Evolutionary conservation across 1,140 invertebrate genomes (phyloP).

Genomic region (Zaprionus vittiger): DNA sequence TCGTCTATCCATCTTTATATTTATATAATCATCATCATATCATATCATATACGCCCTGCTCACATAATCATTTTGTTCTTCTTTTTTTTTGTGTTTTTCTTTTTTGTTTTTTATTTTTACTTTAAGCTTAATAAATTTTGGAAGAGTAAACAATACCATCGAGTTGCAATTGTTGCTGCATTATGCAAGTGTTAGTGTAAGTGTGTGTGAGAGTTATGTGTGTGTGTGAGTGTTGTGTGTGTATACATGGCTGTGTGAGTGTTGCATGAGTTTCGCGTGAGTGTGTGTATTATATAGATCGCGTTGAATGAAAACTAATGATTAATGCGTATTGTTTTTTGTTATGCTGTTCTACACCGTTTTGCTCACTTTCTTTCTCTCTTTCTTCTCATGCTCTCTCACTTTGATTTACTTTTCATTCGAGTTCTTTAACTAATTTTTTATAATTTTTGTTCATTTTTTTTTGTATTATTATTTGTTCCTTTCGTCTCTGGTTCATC

Average conservation of each 20-base stretch:
- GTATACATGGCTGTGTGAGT: conserved; percentile 51
- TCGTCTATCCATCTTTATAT: conserved; percentile 19
- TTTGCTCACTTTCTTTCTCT: conserved; percentile 10
- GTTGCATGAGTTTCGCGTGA: conserved; percentile 26
- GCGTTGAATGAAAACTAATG: conserved; percentile 77
- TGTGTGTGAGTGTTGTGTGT: conserved; percentile 30
- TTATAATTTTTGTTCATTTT: conserved; percentile 59
- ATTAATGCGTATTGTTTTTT: conserved; percentile 64
- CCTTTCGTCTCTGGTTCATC: conserved; percentile 23
- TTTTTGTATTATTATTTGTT: not conserved
- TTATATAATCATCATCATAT: conserved; percentile 42
- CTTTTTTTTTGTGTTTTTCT: conserved; percentile 37
- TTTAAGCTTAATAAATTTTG: conserved; percentile 83
- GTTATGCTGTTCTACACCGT: conserved; percentile 69
- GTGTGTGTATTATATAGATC: conserved; percentile 68
- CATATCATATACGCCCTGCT: conserved; percentile 32
- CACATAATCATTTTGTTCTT: conserved; percentile 46
- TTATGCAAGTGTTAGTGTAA: conserved; percentile 61
- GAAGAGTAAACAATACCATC: conserved; percentile 83
- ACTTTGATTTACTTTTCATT: conserved; percentile 71
- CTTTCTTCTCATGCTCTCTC: conserved; percentile 50
- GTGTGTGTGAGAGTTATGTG: conserved; percentile 28
- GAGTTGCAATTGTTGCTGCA: conserved; percentile 80
- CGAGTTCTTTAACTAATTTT: conserved; percentile 82
- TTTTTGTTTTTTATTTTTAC: conserved; percentile 45